These are phyloP conservation scores for Polymixis flavicincta DNA, from an alignment of 2,888 invertebrate genomes.

Conservation along the genomic window DNA sequence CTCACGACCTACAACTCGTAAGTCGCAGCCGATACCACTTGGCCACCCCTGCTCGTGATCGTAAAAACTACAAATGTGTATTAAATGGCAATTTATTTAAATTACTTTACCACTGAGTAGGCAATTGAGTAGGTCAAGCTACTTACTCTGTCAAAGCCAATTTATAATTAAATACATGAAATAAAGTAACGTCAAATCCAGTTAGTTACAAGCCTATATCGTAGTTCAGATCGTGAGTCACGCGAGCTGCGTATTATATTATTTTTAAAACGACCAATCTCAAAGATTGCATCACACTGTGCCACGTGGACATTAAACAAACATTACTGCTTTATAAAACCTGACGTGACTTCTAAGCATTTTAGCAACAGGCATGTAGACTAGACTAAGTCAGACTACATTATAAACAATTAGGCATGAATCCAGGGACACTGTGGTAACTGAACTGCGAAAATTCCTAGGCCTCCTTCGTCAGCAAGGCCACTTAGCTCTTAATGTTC, in stretches of 20 bases:
- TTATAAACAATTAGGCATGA: constrained; percentile 36
- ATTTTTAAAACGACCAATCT: constrained; percentile 48
- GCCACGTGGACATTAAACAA: constrained; percentile 40
- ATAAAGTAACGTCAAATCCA: constrained; percentile 24
- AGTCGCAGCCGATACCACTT: no score
- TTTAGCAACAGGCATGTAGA: constrained; percentile 21
- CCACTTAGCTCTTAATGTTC: constrained; percentile 35
- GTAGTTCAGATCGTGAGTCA: constrained; percentile 51
- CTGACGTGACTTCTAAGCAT: constrained; percentile 27
- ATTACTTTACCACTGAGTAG: no score
- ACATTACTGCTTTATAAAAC: constrained; percentile 15
- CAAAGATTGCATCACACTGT: constrained; percentile 34
- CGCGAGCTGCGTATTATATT: constrained; percentile 45
- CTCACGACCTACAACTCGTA: no score
- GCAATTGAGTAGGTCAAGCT: background rate
- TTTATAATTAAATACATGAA: constrained; percentile 8
- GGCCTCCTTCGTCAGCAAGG: constrained; percentile 20
- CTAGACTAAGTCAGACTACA: constrained; percentile 18
- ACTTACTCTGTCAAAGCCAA: constrained; percentile 30
- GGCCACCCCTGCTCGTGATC: no score
- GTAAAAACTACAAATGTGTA: no score
- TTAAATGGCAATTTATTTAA: no score
- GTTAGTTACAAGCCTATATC: constrained; percentile 40
- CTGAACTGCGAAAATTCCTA: constrained; percentile 39
- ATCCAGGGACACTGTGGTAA: constrained; percentile 31